Evolutionary conservation across 2,113 vertebrate genomes (phyloP).

Genomic region (Apus apus): DNA sequence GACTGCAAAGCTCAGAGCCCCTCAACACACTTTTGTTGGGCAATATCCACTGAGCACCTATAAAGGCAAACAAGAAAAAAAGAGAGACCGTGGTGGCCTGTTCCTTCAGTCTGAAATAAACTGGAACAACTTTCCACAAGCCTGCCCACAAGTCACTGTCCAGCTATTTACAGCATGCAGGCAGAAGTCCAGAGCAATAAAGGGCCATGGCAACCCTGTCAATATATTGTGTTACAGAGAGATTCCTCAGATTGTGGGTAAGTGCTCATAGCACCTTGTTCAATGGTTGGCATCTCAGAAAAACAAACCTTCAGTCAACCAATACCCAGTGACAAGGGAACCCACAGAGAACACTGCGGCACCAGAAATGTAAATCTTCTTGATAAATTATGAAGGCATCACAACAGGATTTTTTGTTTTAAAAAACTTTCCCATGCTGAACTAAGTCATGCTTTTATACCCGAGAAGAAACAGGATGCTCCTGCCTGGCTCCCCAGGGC

Average conservation of each 20-base stretch:
- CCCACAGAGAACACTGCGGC: background rate
- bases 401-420: background rate
- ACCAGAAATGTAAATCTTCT: background rate
- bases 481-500: background rate
- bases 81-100: background rate
- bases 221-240: background rate
- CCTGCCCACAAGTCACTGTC: background rate
- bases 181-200: background rate
- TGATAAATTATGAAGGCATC: background rate
- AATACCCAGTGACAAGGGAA: background rate
- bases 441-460: background rate
- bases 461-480: background rate
- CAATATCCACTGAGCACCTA: background rate
- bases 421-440: background rate
- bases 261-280: background rate
- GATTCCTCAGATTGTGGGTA: background rate
- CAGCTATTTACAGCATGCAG: background rate
- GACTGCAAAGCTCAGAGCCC: background rate
- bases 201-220: background rate
- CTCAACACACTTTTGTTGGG: background rate
- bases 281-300: background rate
- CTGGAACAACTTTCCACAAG: background rate
- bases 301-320: background rate
- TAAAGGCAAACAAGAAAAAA: background rate
- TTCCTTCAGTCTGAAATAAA: background rate